These are phyloP conservation scores for Agriopis leucophaearia DNA, from an alignment of 2,888 invertebrate species.

Conservation along the genomic window DNA sequence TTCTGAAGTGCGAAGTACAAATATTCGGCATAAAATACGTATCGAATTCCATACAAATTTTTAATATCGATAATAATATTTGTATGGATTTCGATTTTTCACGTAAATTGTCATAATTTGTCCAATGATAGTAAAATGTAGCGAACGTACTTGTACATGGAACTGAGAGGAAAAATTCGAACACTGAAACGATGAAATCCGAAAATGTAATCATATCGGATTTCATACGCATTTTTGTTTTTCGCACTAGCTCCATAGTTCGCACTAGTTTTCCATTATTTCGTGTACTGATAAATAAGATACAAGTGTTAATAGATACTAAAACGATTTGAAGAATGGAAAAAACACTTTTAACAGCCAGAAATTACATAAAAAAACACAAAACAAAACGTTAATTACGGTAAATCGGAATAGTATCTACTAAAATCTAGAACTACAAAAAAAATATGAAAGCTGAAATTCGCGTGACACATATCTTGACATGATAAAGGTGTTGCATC, in stretches of 20 bases:
- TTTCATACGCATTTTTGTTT: not conserved
- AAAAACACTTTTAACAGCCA: not conserved
- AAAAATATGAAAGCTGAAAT: slow-evolving; percentile 12
- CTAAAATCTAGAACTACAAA: slow-evolving; percentile 2
- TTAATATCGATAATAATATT: too few relatives aligned
- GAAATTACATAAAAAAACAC: not conserved
- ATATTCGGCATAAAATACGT: too few relatives aligned
- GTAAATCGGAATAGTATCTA: slow-evolving; percentile 22
- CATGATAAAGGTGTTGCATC: not conserved
- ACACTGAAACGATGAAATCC: too few relatives aligned
- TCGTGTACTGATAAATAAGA: slow-evolving; percentile 16
- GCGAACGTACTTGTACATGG: too few relatives aligned
- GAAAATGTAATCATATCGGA: not conserved
- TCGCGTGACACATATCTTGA: not conserved
- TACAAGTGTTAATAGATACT: slow-evolving; percentile 14
- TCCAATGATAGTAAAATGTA: too few relatives aligned
- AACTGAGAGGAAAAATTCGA: too few relatives aligned
- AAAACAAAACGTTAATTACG: not conserved
- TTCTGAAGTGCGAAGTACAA: too few relatives aligned
- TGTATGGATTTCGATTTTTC: too few relatives aligned
- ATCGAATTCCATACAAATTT: too few relatives aligned
- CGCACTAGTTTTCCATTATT: not conserved
- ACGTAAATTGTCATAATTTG: too few relatives aligned
- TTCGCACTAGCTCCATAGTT: not conserved
- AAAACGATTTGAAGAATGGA: slow-evolving; percentile 8